phyloP scores from a whole-genome alignment of 2,888 invertebrate genomes.

The Drosophila paracracens region DNA sequence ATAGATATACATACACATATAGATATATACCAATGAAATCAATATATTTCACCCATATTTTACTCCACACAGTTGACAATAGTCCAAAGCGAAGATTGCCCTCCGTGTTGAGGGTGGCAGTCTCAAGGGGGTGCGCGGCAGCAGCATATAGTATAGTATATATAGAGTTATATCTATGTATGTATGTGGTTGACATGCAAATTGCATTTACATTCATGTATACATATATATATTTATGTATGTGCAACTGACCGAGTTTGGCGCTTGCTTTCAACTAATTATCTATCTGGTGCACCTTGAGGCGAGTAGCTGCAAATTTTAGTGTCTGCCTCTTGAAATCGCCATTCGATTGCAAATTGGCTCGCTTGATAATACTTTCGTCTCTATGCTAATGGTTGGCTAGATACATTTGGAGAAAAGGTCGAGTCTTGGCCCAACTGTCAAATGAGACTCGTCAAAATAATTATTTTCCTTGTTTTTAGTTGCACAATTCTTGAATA shows the following conservation, averaged over 20 bases:
- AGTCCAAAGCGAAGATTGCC: background rate
- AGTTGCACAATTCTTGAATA: background rate
- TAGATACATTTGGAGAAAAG: background rate
- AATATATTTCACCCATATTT: conserved; percentile 2
- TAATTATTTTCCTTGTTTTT: background rate
- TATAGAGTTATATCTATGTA: background rate
- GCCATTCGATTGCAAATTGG: background rate
- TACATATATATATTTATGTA: background rate
- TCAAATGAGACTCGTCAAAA: background rate
- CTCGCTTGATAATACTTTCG: background rate
- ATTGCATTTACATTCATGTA: background rate
- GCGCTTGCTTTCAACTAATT: background rate
- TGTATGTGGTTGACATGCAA: background rate
- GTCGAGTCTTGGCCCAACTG: background rate
- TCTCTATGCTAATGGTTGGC: background rate
- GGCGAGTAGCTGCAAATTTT: background rate
- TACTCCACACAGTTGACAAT: background rate
- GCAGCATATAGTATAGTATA: background rate
- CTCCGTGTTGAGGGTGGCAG: background rate
- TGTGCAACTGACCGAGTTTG: background rate
- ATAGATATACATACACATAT: background rate
- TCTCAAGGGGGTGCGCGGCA: background rate
- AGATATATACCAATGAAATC: background rate
- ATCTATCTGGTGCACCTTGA: background rate
- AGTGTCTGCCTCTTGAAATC: background rate